Base-by-base conservation (phyloP, 1,140 invertebrate species). In the Drusus annulatus region DNA sequence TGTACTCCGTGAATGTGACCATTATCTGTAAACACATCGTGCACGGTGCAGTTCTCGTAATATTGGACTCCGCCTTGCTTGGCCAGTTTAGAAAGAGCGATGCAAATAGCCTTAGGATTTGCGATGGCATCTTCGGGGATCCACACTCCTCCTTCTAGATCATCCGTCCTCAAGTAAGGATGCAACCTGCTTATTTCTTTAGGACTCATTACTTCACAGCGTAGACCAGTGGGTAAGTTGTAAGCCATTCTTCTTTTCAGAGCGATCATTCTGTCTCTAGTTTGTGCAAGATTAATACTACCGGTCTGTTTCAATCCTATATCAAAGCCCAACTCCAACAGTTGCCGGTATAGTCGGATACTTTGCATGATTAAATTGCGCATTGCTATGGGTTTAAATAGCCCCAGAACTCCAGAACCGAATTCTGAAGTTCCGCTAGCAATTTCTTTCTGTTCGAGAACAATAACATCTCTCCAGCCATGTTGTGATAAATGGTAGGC, bases 111-210 rank as follows among this genome's bases (percentile, higher is more conserved):
- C 80, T 88, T 88, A 0, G 93, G 90, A 86, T 94, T 91, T 7
- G 93, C 92, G 58, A 93, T 91, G 45, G 93, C 92, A 91, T 96
- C 95, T 83, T 93, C 92, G 16, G 94, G 94, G 6, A 95, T 91
- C 91, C 93, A 96, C 51, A 96, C 88, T 13, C 90, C 95, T 71
- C 94, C 94, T 86, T 93, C 90, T 13, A 96, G 82, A 86, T 95
- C 94, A 84, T 94, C 92, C 3, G 90, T 90, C 79, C 90, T 88
- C 45, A 96, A 83, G 84, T 92, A 90, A 7, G 94, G 93, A 90
- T 93, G 92, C 56, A 91, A 75, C 78, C 84, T 84, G 78, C 89
- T 87, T 17, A 92, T 73, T 75, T 91, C 87, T 63, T 86, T 83
- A n/a, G 83, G 80, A 79, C 81, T 84, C 17, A 86, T 65, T 82